phyloP scores from a whole-genome alignment of 1,140 invertebrate genomes.

The Sminthurinus signatus region DNA sequence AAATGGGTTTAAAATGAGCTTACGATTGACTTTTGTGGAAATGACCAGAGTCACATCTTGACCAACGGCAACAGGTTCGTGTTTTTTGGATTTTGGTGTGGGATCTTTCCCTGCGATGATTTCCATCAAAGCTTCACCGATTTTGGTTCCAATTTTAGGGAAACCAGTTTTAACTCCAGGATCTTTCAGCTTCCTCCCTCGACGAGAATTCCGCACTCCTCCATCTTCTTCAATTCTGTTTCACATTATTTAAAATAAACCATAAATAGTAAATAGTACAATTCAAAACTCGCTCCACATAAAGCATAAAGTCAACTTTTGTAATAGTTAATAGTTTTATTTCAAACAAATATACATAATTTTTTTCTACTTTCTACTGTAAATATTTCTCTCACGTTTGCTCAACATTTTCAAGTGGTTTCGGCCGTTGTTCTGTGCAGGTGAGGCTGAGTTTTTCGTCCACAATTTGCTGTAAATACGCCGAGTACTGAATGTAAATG shows the following conservation, averaged over 20 bases:
- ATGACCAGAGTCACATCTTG: slow-evolving; percentile 39
- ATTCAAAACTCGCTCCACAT: too few relatives aligned
- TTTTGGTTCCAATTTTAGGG: slow-evolving; percentile 26
- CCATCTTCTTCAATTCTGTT: background rate
- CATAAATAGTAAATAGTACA: background rate
- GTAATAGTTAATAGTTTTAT: too few relatives aligned
- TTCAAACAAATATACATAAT: too few relatives aligned
- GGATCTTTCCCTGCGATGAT: slow-evolving; percentile 38
- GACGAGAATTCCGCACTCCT: slow-evolving; percentile 10
- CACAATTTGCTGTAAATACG: slow-evolving; percentile 38
- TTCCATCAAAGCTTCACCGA: slow-evolving; percentile 41
- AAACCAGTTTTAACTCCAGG: slow-evolving; percentile 2
- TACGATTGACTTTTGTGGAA: slow-evolving; percentile 39
- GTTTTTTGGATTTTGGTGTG: slow-evolving; percentile 36
- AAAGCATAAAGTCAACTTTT: too few relatives aligned
- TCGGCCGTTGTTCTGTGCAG: slow-evolving; percentile 9
- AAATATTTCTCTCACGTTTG: background rate
- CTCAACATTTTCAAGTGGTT: background rate
- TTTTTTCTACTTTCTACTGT: slow-evolving; percentile 10
- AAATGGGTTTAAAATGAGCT: slow-evolving; percentile 5
- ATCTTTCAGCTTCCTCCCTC: slow-evolving; percentile 29
- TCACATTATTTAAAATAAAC: slow-evolving; percentile 6
- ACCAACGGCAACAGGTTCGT: slow-evolving; percentile 32
- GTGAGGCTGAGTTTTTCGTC: slow-evolving; percentile 38
- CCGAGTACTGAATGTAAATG: slow-evolving; percentile 40